phyloP scores from a whole-genome alignment of 2,797 vertebrate genomes.

The Oreortyx pictus region DNA sequence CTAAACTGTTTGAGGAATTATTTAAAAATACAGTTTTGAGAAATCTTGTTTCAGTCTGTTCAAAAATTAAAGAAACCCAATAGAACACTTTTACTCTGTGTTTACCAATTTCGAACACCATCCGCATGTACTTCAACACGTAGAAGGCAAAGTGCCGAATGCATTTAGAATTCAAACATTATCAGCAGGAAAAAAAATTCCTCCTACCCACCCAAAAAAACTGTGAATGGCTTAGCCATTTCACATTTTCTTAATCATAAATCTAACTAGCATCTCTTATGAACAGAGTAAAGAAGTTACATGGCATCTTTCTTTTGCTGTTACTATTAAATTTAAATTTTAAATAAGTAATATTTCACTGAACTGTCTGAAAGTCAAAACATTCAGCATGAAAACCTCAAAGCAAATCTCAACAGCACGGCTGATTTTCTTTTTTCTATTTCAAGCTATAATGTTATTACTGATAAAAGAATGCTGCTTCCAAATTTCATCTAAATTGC shows the following conservation, averaged over 20 bases:
- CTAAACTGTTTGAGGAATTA: background rate
- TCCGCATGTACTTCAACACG: background rate
- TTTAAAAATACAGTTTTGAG: background rate
- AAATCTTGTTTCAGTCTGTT: background rate
- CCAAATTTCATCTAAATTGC: background rate
- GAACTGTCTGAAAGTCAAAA: background rate
- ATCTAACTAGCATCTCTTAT: background rate
- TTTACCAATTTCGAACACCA: background rate
- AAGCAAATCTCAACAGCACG: background rate
- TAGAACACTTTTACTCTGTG: background rate
- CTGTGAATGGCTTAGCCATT: background rate
- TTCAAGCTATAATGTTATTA: background rate
- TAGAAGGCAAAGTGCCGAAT: background rate
- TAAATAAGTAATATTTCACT: background rate
- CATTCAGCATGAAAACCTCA: background rate
- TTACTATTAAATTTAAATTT: background rate
- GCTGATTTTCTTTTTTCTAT: background rate
- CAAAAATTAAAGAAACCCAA: background rate
- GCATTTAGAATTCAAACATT: background rate
- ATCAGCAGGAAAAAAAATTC: background rate
- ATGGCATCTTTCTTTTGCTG: background rate
- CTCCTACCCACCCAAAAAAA: background rate
- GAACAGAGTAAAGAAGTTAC: background rate
- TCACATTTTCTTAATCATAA: too few relatives aligned
- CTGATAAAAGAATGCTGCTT: background rate